phyloP scores from a whole-genome alignment of 2,113 vertebrate genomes.

The Thomomys bottae region DNA sequence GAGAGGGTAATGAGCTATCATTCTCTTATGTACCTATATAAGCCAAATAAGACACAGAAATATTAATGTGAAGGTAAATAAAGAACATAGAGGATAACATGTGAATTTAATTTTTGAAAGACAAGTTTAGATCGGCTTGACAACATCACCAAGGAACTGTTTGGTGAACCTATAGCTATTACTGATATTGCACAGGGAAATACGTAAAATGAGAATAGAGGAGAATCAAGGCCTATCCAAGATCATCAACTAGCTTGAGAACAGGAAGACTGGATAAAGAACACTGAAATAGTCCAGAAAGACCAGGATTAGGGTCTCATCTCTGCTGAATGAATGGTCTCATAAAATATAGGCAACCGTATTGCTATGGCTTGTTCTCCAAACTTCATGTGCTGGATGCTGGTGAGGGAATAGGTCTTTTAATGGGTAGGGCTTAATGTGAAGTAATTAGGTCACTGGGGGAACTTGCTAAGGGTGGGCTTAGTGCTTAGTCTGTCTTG shows the following conservation, averaged over 20 bases:
- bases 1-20: neutral
- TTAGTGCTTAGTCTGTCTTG: neutral
- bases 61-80: neutral
- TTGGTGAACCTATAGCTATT: neutral
- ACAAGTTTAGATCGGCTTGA: neutral
- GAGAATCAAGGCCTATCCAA: neutral
- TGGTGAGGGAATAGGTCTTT: neutral
- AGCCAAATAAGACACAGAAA: neutral
- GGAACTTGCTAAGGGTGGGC: neutral
- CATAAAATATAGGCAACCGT: neutral
- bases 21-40: neutral
- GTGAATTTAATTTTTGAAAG: neutral
- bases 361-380: neutral
- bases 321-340: neutral
- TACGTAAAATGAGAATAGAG: neutral
- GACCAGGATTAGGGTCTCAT: neutral
- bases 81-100: neutral
- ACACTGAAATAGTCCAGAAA: neutral
- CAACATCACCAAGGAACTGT: neutral
- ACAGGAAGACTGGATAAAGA: neutral
- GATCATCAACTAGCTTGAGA: neutral
- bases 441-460: neutral
- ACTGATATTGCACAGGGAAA: neutral
- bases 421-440: neutral
- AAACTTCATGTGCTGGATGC: too few relatives aligned